Conservation (phyloP, 2,113 vertebrate species). For the Cryptotis parvus region DNA sequence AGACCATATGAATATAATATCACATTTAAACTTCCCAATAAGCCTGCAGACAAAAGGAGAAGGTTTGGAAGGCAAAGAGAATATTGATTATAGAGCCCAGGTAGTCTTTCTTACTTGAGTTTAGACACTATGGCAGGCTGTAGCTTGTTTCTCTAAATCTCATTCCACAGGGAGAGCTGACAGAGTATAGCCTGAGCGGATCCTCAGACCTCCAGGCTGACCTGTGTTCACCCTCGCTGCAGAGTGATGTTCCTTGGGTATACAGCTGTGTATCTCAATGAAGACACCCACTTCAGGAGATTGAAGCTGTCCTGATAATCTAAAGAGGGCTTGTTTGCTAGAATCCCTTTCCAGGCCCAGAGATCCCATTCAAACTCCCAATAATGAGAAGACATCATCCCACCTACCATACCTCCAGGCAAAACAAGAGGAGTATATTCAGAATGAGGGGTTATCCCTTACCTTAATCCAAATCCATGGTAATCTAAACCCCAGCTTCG, state of each 20-base stretch:
- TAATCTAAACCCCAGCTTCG: background rate
- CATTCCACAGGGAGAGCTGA: background rate
- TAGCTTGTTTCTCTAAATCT: background rate
- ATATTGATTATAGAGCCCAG: background rate
- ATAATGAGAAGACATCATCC: background rate
- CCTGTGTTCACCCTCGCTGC: background rate
- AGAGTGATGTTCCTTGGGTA: background rate
- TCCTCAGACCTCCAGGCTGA: background rate
- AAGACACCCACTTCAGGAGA: background rate
- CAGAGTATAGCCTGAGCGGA: background rate
- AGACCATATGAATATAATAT: background rate
- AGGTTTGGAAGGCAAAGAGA: background rate
- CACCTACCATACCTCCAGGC: background rate
- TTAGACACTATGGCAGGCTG: too few relatives aligned
- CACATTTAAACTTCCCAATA: background rate
- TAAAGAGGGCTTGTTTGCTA: background rate
- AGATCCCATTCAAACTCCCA: background rate
- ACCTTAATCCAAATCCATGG: background rate
- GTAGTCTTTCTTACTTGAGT: background rate
- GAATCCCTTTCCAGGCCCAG: background rate
- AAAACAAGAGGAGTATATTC: background rate
- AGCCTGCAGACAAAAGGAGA: background rate
- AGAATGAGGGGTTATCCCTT: background rate
- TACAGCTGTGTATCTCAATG: background rate
- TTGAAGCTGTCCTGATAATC: background rate